Base-by-base conservation (phyloP, 2,888 invertebrate genomes). In the Neoscelio sp. region DNA sequence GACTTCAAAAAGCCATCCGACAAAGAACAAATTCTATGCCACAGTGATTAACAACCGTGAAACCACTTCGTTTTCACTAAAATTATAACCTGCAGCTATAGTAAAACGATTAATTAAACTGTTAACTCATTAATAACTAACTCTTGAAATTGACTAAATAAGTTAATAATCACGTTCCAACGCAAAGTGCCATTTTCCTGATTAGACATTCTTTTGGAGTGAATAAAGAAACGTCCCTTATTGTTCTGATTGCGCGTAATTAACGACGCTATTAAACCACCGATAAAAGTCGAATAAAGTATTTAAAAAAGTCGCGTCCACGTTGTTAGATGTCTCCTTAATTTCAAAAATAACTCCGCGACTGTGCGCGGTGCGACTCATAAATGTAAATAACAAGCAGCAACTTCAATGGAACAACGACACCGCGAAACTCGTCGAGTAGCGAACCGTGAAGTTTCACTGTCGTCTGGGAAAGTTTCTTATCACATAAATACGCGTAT, bases 391-490 rank as follows among this genome's bases (percentile, higher is more conserved):
- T 54, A 40, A 54, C 17, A 44, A 44, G 4, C 54, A 23, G 44
- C 23, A 10, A 35, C 23, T 65, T 52, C 44, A 46, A 46, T 54
- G 23, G 44, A 54, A 67, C n/a, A n/a, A n/a, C 26, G n/a, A 54
- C 35, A 67, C 67, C 67, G 54, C 54, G 56, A 30, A 56, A 38
- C 44, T 52, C 46, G 44, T 35, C 46, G 18, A 28, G 23, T 44
- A 23, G 54, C 54, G 1, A 40, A n/a, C 15, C 44, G 44, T 56
- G 67, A 67, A 54, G 42, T 67, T 67, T 67, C 44, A 56, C 54
- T 67, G 46, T 67, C 54, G 54, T 17, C 67, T 33, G 54, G 33
- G 54, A 67, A 65, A 30, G 42, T 65, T 65, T 26, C 52, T 65
- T 52, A 65, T 52, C 65, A 42, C 30, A 48, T n/a, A 62, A 33